Base-by-base conservation (phyloP, 2,888 invertebrate genomes). In the Spodoptera littoralis region DNA sequence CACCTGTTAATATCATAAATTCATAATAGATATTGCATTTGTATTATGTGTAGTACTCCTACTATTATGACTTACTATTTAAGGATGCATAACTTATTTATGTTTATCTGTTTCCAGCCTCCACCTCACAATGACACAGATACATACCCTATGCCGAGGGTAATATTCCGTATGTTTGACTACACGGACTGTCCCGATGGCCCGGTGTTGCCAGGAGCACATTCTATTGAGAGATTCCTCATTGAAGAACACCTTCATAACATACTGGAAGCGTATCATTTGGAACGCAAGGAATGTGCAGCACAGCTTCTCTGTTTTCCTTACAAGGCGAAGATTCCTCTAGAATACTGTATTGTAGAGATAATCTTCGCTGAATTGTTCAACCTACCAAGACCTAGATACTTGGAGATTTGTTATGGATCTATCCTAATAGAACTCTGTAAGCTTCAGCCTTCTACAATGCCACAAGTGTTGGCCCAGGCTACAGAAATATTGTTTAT, bases 271-370 rank as follows among this genome's bases (percentile, higher is more conserved):
- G 97, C 98, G 71, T 96, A 98, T 90, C 97, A 97, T 83, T 90
- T 96, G 41, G 99, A 99, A 88, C 95, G 99, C 56, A 99, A 99
- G 90, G 98, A 98, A 87, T 99, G 99, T 93, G 99, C 99, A 0
- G 97, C 98, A 0, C 97, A 98, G 82, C 93, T 99, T 24, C 93
- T 99, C 41, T 98, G 97, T 84, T 99, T 99, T 84, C 98, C 98
- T 0, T 98, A 98, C 85, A 98, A 98, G 92, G 96, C 97, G 13
- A 99, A 99, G 91, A 98, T 99, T 70, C 99, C 99, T 0, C 90
- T 99, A 60, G 99, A 99, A 88, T 99, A 99, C 90, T 99, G 99
- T 90, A 98, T 99, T 72, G 98, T 99, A 0, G 99, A 99, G 95
- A 98, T 99, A 1, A 97, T 99, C 81, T 99, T 99, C 92, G 97